A percentile compares a stretch with the other conserved stretches of the same genome.
These are phyloP conservation scores for Siniperca obscura DNA, from an alignment of 2,797 vertebrate species.

Conservation along the genomic window DNA sequence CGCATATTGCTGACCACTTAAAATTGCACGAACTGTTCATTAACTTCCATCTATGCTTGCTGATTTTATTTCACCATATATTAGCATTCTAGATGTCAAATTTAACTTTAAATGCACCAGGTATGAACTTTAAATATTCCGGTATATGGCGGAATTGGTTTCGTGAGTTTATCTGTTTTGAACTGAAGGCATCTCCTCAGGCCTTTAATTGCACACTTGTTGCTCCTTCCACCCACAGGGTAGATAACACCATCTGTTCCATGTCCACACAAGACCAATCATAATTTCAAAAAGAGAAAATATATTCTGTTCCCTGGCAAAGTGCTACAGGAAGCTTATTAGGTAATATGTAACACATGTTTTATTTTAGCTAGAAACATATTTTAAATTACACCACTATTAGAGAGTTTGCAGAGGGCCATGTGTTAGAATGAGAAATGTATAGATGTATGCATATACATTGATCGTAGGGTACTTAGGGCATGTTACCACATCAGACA, in stretches of 20 bases:
- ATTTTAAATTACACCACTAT: conserved; percentile 13
- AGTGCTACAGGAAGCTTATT: conserved; percentile 54
- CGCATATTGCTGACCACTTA: conserved; percentile 41
- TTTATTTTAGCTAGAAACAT: conserved; percentile 15
- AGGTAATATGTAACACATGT: not conserved
- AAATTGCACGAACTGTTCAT: conserved; percentile 34
- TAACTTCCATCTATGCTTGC: conserved; percentile 26
- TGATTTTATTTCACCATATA: conserved; percentile 33
- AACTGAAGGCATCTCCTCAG: conserved; percentile 65
- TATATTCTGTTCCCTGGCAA: conserved; percentile 70
- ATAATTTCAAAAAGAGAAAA: conserved; percentile 76
- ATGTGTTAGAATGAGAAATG: not conserved
- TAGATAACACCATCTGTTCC: conserved; percentile 82
- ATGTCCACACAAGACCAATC: conserved; percentile 68
- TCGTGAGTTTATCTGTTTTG: conserved; percentile 43
- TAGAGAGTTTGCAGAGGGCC: not conserved
- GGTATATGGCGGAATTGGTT: conserved; percentile 44
- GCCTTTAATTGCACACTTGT: conserved; percentile 83
- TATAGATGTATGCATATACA: conserved; percentile 7
- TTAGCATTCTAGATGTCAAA: conserved; percentile 23
- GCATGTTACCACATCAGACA: conserved; percentile 52
- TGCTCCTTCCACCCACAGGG: conserved; percentile 65
- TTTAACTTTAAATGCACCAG: conserved; percentile 27
- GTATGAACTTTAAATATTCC: conserved; percentile 38
- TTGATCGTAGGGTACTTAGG: conserved; percentile 26